phyloP scores from a whole-genome alignment of 2,888 invertebrate genomes.

The Rugalucina vietnamica region DNA sequence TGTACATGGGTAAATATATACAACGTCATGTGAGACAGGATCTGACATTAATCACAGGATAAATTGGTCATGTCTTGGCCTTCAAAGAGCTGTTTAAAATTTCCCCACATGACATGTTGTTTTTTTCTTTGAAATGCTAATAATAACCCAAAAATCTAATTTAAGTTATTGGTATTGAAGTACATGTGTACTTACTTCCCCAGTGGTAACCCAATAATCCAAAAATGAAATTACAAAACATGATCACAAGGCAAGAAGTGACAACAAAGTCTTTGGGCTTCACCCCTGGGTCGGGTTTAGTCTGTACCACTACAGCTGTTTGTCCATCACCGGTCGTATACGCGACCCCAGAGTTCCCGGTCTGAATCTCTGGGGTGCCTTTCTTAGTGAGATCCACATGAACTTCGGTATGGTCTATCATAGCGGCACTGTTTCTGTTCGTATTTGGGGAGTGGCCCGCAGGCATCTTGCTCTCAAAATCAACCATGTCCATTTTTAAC shows the following conservation, averaged over 20 bases:
- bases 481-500: neutral
- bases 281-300: conserved; percentile 68
- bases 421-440: conserved; percentile 61
- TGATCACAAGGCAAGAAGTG: conserved; percentile 75
- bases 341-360: conserved; percentile 20
- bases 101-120: too few species aligned
- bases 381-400: conserved; percentile 63
- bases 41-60: too few species aligned
- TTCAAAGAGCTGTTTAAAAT: too few species aligned
- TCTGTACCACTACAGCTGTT: conserved; percentile 59
- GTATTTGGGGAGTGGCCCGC: neutral
- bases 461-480: neutral
- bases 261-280: conserved; percentile 80
- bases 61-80: too few species aligned
- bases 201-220: conserved; percentile 78
- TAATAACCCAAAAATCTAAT: too few species aligned
- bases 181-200: conserved; percentile 74
- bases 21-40: too few species aligned
- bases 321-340: conserved; percentile 51
- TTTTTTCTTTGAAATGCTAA: too few species aligned
- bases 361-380: conserved; percentile 9
- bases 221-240: conserved; percentile 76
- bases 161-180: too few species aligned
- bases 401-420: conserved; percentile 70
- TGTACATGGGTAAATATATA: too few species aligned